Percentiles rank a stretch among this genome's conserved stretches.
Evolutionary conservation across 2,113 vertebrate genomes (phyloP).

Genomic region (Acrocephalus kingi): DNA sequence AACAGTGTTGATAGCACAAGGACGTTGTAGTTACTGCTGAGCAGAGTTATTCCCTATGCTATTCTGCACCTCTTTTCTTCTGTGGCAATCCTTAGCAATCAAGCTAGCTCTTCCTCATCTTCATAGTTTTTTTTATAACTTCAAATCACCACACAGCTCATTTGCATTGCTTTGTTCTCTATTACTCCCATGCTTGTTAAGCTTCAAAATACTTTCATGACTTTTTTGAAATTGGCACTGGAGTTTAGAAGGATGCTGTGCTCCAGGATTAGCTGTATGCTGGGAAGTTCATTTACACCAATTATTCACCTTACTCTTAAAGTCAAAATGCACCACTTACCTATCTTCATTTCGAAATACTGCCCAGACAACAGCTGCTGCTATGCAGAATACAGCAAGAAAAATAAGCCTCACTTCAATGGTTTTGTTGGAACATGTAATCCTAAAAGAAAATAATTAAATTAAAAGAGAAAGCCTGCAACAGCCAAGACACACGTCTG

Average conservation of each 20-base stretch:
- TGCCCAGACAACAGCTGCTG: conserved; percentile 84
- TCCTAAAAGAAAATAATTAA: conserved; percentile 67
- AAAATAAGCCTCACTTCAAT: conserved; percentile 86
- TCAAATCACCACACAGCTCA: not conserved
- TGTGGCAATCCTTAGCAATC: not conserved
- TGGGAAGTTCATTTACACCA: not conserved
- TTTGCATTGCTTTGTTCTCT: conserved; percentile 58
- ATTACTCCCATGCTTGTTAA: not conserved
- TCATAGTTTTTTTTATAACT: not conserved
- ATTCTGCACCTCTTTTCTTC: not conserved
- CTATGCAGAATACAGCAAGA: conserved; percentile 81
- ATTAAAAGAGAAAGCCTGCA: not conserved
- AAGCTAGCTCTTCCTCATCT: not conserved
- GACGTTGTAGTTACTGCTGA: not conserved
- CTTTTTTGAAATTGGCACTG: not conserved
- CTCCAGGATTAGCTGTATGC: not conserved
- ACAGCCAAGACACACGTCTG: not conserved
- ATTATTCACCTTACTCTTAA: not conserved
- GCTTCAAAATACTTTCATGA: not conserved
- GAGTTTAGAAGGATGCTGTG: not conserved
- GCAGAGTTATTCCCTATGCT: not conserved
- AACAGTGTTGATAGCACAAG: not conserved
- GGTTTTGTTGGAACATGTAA: conserved; percentile 72
- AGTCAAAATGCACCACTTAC: conserved; percentile 70
- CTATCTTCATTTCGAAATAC: conserved; percentile 94